A percentile compares a stretch with the other conserved stretches of the same genome.
phyloP scores from a whole-genome alignment of 2,797 vertebrate species.

The Schizothorax lantsangensis region DNA sequence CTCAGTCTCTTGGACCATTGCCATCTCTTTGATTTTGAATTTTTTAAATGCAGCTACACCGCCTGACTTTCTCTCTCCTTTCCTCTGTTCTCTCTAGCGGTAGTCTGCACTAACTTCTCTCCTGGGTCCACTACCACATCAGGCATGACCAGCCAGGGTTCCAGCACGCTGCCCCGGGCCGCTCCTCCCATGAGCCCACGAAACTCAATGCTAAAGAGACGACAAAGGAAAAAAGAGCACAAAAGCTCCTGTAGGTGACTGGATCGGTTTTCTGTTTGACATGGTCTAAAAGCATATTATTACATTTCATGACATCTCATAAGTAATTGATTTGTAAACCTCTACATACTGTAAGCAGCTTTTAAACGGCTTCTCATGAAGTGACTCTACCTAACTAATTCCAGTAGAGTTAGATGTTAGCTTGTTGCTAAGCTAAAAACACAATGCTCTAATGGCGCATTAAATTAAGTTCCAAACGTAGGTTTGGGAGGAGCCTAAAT shows the following conservation, averaged over 20 bases:
- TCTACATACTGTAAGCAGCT: not conserved
- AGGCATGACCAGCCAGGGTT: slow-evolving; percentile 87
- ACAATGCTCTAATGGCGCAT: not conserved
- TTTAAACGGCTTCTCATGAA: not conserved
- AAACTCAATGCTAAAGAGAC: slow-evolving; percentile 89
- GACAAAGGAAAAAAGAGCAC: slow-evolving; percentile 92
- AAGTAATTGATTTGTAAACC: not conserved
- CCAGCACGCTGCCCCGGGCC: slow-evolving; percentile 88
- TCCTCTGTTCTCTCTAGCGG: slow-evolving; percentile 74
- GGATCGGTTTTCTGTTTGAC: not conserved
- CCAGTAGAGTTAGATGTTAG: not conserved
- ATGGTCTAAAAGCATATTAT: not conserved
- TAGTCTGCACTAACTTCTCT: slow-evolving; percentile 91
- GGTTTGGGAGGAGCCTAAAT: not conserved
- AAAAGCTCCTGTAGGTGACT: slow-evolving; percentile 88
- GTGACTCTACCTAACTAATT: not conserved
- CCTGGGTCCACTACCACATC: slow-evolving; percentile 85
- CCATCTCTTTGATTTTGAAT: not conserved
- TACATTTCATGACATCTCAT: not conserved
- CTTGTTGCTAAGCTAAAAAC: not conserved
- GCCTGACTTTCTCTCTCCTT: not conserved
- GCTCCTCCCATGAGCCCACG: slow-evolving; percentile 92
- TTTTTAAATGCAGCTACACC: not conserved
- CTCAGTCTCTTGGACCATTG: slow-evolving; percentile 6
- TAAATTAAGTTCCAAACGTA: not conserved